Conservation (phyloP, 2,113 vertebrate species). For the Vulpes lagopus region DNA sequence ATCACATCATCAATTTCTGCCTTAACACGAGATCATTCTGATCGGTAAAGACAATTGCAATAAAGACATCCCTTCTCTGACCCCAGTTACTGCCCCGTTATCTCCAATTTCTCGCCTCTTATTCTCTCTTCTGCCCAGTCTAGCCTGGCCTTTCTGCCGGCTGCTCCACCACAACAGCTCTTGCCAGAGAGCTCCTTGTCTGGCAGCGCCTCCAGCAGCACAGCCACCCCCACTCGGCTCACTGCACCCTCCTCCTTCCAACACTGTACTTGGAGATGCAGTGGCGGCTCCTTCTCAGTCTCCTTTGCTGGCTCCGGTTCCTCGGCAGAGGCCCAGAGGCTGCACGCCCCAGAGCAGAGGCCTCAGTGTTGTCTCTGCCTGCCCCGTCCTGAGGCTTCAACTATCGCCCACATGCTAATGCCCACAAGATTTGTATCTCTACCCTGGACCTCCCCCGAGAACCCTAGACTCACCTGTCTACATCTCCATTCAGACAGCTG, state of each 20-base stretch:
- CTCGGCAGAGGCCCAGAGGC: neutral
- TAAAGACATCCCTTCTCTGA: neutral
- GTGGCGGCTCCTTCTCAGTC: neutral
- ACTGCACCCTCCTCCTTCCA: neutral
- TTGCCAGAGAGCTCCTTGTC: neutral
- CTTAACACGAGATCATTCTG: neutral
- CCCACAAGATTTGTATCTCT: no score
- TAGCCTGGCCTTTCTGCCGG: neutral
- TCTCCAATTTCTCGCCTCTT: neutral
- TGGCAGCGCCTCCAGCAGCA: neutral
- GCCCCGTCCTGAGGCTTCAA: neutral
- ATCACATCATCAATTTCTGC: neutral
- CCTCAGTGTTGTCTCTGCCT: neutral
- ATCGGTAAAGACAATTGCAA: neutral
- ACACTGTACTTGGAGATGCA: neutral
- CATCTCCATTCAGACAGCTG: neutral
- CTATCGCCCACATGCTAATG: neutral
- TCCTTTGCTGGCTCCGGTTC: neutral
- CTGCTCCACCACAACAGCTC: neutral
- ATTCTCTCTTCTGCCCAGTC: neutral
- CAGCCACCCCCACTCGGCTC: fast-evolving
- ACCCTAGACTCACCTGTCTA: neutral
- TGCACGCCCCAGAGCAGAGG: neutral
- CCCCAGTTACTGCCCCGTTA: neutral
- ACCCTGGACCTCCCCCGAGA: neutral